phyloP scores from a whole-genome alignment of 2,888 invertebrate species.

The Chrysodeixis includens region DNA sequence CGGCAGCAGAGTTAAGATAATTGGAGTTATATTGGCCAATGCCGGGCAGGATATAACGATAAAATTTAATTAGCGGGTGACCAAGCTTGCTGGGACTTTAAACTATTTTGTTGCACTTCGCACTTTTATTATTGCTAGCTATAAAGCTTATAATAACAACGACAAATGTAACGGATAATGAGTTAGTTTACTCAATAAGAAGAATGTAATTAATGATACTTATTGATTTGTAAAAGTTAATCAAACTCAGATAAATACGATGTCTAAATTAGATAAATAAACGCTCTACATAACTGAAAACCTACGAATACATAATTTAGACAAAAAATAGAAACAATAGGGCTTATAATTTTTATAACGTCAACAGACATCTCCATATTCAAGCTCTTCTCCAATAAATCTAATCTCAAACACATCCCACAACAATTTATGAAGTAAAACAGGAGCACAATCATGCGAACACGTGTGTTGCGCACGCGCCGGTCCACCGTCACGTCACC shows the following conservation, averaged over 20 bases:
- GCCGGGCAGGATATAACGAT: not conserved
- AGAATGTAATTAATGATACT: too few species aligned
- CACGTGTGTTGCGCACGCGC: slow-evolving; percentile 56
- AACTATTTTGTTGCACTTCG: not conserved
- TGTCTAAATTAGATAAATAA: too few species aligned
- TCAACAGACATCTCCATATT: too few species aligned
- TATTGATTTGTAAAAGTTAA: too few species aligned
- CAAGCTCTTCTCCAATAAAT: too few species aligned
- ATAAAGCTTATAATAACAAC: not conserved
- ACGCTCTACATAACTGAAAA: too few species aligned
- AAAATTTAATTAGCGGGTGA: slow-evolving; percentile 1
- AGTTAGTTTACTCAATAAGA: too few species aligned
- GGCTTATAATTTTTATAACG: too few species aligned
- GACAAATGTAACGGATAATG: too few species aligned
- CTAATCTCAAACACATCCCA: slow-evolving; percentile 5
- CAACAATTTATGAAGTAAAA: slow-evolving; percentile 46
- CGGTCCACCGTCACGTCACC: slow-evolving; percentile 35
- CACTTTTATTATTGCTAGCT: not conserved
- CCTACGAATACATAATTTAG: too few species aligned
- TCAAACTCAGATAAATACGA: too few species aligned
- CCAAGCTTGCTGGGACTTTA: not conserved
- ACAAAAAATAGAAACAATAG: too few species aligned
- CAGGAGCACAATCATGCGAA: slow-evolving; percentile 36
- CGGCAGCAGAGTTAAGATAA: not conserved
- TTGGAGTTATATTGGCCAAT: not conserved